Conservation (phyloP, 2,113 vertebrate species). For the Chaetops frenatus region DNA sequence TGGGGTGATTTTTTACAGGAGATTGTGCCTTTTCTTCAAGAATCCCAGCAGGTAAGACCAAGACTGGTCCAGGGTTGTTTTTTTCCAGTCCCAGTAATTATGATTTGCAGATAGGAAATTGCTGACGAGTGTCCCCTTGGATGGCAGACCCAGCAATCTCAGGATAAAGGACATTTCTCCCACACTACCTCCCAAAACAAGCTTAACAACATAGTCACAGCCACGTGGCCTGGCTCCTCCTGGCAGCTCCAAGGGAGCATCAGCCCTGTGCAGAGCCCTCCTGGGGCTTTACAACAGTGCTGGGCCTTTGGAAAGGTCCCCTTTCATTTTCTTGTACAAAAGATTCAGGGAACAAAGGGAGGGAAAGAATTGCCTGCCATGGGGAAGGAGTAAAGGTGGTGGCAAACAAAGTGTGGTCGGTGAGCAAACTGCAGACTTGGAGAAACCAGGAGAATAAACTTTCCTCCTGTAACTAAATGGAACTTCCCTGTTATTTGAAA, state of each 20-base stretch:
- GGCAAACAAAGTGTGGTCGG: background rate
- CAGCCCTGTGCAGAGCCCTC: background rate
- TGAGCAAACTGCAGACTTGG: background rate
- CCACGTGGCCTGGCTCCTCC: background rate
- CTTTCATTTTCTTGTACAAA: background rate
- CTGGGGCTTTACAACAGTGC: background rate
- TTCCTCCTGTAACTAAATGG: background rate
- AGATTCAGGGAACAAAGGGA: background rate
- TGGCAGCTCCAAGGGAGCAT: background rate
- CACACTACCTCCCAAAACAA: background rate
- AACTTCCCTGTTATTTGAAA: background rate
- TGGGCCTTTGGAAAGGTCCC: background rate
- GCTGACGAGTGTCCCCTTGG: background rate
- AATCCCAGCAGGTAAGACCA: background rate
- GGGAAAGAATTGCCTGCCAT: background rate
- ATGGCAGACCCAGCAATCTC: background rate
- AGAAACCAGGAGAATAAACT: background rate
- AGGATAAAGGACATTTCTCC: background rate
- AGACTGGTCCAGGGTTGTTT: background rate
- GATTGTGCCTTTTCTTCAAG: background rate
- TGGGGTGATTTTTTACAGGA: accelerated
- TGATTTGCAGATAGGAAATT: background rate
- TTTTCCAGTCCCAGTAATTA: background rate
- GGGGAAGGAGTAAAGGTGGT: background rate
- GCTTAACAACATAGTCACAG: background rate